Evolutionary conservation across 2,797 vertebrate genomes (phyloP).

Genomic region (Botia almorhae): DNA sequence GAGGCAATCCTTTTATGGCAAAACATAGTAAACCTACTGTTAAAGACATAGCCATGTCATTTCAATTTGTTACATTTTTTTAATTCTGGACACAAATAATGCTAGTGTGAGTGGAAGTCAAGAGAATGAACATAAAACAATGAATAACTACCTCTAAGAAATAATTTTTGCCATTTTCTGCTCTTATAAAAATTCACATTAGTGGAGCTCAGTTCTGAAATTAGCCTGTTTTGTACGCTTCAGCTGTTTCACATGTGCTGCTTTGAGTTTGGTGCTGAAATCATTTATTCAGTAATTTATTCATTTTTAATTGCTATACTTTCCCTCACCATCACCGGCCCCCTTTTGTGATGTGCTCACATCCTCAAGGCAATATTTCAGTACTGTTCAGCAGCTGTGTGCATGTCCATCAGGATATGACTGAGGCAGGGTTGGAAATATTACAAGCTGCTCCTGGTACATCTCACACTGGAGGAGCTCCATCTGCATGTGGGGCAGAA

Average conservation of each 20-base stretch:
- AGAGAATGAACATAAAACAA: too few relatives aligned
- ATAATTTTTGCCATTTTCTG: neutral
- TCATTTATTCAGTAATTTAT: constrained; percentile 45
- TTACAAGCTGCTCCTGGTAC: constrained; percentile 39
- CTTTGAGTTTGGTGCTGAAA: constrained; percentile 32
- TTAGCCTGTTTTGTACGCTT: constrained; percentile 2
- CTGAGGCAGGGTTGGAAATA: constrained; percentile 44
- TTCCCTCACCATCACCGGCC: constrained; percentile 43
- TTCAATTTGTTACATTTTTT: neutral
- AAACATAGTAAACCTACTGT: too few relatives aligned
- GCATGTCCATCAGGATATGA: constrained; percentile 35
- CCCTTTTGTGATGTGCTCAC: constrained; percentile 45
- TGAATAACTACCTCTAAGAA: too few relatives aligned
- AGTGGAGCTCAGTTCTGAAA: neutral
- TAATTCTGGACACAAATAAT: too few relatives aligned
- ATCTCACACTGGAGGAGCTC: constrained; percentile 25
- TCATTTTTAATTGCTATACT: constrained; percentile 37
- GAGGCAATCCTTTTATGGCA: too few relatives aligned
- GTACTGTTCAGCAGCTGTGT: constrained; percentile 48
- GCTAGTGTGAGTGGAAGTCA: too few relatives aligned
- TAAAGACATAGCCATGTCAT: too few relatives aligned
- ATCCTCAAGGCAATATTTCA: constrained; percentile 29
- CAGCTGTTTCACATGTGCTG: constrained; percentile 28
- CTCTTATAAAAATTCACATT: constrained; percentile 1
- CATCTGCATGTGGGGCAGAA: constrained; percentile 32